These are phyloP conservation scores for Mimas tiliae DNA, from an alignment of 2,888 invertebrate species.

Conservation along the genomic window DNA sequence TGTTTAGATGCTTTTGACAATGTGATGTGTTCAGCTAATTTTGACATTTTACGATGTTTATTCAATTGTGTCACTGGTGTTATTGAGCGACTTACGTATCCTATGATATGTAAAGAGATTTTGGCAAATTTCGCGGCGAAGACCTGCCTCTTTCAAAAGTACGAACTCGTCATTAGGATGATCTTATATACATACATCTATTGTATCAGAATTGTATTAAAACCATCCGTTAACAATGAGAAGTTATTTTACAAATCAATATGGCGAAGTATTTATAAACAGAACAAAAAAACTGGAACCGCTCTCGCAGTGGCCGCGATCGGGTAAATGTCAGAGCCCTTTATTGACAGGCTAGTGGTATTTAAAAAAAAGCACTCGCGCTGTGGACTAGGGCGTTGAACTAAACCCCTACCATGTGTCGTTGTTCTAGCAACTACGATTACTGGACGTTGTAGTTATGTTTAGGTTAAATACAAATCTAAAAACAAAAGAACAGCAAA, in stretches of 20 bases:
- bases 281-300: slow-evolving; percentile 10
- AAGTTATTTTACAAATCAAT: slow-evolving; percentile 1
- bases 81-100: too few relatives aligned
- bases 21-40: too few relatives aligned
- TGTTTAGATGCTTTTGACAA: too few relatives aligned
- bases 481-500: too few relatives aligned
- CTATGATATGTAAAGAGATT: too few relatives aligned
- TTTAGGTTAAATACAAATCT: too few relatives aligned
- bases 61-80: too few relatives aligned
- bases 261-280: not conserved
- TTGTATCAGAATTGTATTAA: not conserved
- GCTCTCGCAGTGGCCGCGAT: not conserved
- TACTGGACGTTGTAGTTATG: not conserved
- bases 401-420: slow-evolving; percentile 34
- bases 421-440: not conserved
- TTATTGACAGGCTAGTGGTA: slow-evolving; percentile 12
- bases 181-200: too few relatives aligned
- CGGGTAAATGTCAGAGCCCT: slow-evolving; percentile 21
- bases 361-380: slow-evolving; percentile 15
- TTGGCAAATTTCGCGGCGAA: too few relatives aligned
- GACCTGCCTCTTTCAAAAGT: too few relatives aligned
- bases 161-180: too few relatives aligned
- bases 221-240: not conserved
- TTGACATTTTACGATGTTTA: too few relatives aligned
- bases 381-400: slow-evolving; percentile 33